phyloP scores from a whole-genome alignment of 23 tunicate species.

The Halocynthia aurantium region DNA sequence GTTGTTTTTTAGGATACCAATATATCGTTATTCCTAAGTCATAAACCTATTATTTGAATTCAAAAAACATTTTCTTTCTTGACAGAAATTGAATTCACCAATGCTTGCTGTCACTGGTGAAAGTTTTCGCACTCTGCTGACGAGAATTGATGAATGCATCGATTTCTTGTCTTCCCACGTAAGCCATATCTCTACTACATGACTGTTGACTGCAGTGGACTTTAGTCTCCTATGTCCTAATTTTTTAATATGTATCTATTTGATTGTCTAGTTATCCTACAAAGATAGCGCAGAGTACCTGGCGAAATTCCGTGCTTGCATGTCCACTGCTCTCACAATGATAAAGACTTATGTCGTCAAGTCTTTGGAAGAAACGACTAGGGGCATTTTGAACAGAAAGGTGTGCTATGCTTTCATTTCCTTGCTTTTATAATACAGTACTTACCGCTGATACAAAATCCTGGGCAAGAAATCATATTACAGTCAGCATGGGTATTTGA shows the following conservation, averaged over 20 bases:
- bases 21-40: too few relatives aligned
- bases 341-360: constrained; percentile 65
- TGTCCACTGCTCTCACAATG: constrained; percentile 70
- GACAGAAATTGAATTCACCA: constrained; percentile 60
- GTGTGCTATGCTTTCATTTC: constrained; percentile 2
- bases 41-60: background rate
- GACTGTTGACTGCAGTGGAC: background rate
- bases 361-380: constrained; percentile 69
- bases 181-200: background rate
- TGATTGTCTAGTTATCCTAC: constrained; percentile 39
- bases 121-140: constrained; percentile 54
- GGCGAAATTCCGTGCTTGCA: constrained; percentile 58
- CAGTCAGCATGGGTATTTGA: too few relatives aligned
- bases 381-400: constrained; percentile 56
- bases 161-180: constrained; percentile 81
- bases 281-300: constrained; percentile 64
- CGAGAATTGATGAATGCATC: constrained; percentile 87
- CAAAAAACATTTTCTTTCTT: background rate
- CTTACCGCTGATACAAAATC: too few relatives aligned
- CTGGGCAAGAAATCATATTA: too few relatives aligned
- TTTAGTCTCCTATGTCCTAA: background rate
- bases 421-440: too few relatives aligned
- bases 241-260: background rate
- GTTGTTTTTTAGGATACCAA: background rate
- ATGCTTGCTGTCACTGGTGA: constrained; percentile 86